phyloP scores from a whole-genome alignment of 2,797 vertebrate species.

The Liasis olivaceus region DNA sequence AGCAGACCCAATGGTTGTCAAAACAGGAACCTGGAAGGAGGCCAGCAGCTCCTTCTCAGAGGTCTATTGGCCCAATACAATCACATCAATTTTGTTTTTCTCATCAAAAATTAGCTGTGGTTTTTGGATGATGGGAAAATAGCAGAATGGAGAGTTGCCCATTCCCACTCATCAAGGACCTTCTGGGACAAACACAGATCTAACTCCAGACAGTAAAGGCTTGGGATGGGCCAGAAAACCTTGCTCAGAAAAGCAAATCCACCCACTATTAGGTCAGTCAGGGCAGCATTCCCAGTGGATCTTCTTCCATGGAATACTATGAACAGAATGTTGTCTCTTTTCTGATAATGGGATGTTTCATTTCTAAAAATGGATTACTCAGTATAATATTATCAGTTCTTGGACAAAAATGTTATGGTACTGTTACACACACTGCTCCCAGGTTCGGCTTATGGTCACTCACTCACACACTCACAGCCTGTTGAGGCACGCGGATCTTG shows the following conservation, averaged over 20 bases:
- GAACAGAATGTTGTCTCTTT: slow-evolving; percentile 12
- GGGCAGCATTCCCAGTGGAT: slow-evolving; percentile 40
- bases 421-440: no score
- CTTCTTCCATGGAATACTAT: slow-evolving; percentile 2
- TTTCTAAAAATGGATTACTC: neutral
- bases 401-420: neutral
- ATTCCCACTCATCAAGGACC: slow-evolving; percentile 52
- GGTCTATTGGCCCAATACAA: accelerated
- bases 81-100: neutral
- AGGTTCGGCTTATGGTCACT: no score
- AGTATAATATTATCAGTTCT: neutral
- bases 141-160: neutral
- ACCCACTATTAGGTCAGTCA: slow-evolving; percentile 44
- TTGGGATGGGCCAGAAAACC: slow-evolving; percentile 1
- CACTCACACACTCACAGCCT: no score
- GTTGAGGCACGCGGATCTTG: no score
- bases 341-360: neutral
- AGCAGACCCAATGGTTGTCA: neutral
- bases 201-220: slow-evolving; percentile 19
- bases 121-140: slow-evolving; percentile 35
- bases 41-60: neutral
- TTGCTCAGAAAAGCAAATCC: neutral
- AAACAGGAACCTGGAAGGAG: accelerated
- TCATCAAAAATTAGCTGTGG: neutral
- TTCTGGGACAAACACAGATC: slow-evolving; percentile 14